phyloP scores from a whole-genome alignment of 2,797 vertebrate genomes.

The Pantherophis alleghaniensis region DNA sequence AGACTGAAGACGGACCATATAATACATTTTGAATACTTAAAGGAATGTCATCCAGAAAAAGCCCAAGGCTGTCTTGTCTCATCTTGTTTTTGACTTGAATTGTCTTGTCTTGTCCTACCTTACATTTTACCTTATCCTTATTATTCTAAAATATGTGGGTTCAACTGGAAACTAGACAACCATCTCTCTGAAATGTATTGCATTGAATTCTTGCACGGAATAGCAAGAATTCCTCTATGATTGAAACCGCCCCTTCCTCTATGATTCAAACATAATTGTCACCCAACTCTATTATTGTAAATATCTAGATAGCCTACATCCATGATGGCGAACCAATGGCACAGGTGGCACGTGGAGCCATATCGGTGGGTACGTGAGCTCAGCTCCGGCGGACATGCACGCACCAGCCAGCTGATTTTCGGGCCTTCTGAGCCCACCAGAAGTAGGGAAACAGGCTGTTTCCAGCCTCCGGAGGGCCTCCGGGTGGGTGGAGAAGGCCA shows the following conservation, averaged over 20 bases:
- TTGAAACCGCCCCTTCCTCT: background rate
- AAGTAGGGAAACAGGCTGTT: too few relatives aligned
- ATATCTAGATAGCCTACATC: too few relatives aligned
- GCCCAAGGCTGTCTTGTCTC: background rate
- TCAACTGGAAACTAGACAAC: background rate
- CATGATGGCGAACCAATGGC: too few relatives aligned
- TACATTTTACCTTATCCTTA: background rate
- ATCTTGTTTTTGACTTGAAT: background rate
- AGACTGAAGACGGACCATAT: background rate
- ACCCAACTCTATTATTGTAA: background rate
- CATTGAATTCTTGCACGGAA: background rate
- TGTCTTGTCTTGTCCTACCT: background rate
- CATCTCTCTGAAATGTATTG: background rate
- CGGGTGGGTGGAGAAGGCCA: too few relatives aligned
- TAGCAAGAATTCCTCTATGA: background rate
- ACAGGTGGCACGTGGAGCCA: too few relatives aligned
- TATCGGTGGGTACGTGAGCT: too few relatives aligned
- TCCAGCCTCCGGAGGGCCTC: too few relatives aligned
- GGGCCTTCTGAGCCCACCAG: too few relatives aligned
- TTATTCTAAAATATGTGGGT: background rate
- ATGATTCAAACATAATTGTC: background rate
- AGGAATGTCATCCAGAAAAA: background rate
- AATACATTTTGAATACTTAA: background rate
- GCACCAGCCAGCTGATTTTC: too few relatives aligned
- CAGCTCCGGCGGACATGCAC: too few relatives aligned